Evolutionary conservation across 2,888 invertebrate genomes (phyloP), one percentile per base, ranked within the genome.

Genomic region (Nephrotoma flavescens): DNA sequence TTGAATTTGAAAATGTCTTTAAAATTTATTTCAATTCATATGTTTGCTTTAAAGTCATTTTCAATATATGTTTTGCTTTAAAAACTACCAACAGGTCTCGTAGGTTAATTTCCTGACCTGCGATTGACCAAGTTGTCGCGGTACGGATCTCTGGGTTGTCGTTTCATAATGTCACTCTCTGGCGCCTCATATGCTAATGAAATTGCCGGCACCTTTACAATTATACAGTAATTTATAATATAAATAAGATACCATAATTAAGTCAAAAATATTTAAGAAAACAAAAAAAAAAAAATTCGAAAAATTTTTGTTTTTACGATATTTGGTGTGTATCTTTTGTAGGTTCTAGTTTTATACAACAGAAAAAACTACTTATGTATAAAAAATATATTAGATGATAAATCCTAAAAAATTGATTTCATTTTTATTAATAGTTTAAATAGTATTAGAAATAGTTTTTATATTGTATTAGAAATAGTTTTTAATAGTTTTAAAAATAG

Each of bases 81-180:
- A 88, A 88, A 88, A 87, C 88, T 88, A 88, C 87, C 87, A 88
- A 87, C 88, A 87, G 88, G 86, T 87, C 88, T 86, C 87, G 87
- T 86, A 87, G 86, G 86, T 84, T 87, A 83, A 84, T 86, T 88
- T 91, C 91, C 92, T 92, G 91, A 97, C 97, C 98, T 98, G 96
- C 97, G 97, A 94, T 98, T 98, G 93, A 98, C 98, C 94, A 98
- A 96, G 95, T 98, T 98, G 95, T 98, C 98, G 94, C 96, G 96
- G 94, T 97, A 96, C 92, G 98, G 98, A 95, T 98, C 96, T 94
- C 98, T 96, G 92, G 98, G 98, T 94, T 97, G 96, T 93, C 98
- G 96, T 96, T 98, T 98, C 98, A 98, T 98, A 94, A 98, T 98
- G 95, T 98, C 98, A 93, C 97, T 97, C 95, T 98, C 98, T 93